Evolutionary conservation across 2,113 vertebrate species (phyloP), one percentile per base, ranked within the genome.

Genomic region (Phylloscopus trochiloides): DNA sequence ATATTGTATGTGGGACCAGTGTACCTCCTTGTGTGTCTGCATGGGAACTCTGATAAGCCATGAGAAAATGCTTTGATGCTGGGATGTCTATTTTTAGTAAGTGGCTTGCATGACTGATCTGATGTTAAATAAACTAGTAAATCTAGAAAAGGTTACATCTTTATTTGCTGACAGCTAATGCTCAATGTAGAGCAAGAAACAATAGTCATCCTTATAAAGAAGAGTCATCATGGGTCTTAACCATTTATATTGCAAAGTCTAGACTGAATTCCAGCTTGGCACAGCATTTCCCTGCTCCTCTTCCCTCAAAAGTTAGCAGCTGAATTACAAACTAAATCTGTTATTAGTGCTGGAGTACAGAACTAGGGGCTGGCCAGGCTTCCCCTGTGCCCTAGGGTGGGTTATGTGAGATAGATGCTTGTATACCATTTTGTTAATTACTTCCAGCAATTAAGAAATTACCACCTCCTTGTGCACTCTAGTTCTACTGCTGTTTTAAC

Each of bases 111-210:
- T 97, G 96, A 95, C 65, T 54, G 40, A 74, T 94, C 78, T 90
- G 65, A 95, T 80, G 91, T 88, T 97, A 97, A 98, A 98, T 92
- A 96, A 95, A 97, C 78, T n/a, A 84, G 20, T 86, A 72, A 94
- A 92, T 63, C 72, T 88, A 90, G 63, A 90, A 78, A 79, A 61
- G 57, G 78, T 92, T 86, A 76, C 38, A 61, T 93, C 85, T 83
- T 96, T 92, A 92, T 93, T 94, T 95, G 40, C 48, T 94, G 45
- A 40, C 36, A 80, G 58, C 68, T 83, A 87, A 45, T 16, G 47
- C 19, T 87, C 4, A 31, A 4, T 1, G 2, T 29, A 75, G 10
- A 72, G 34, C 45, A 94, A 62, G 59, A n/a, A 34, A 34, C 21
- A 47, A 75, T 12, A 77, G 17, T 50, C 14, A 68, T 59, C 17